Base-by-base conservation (phyloP, 2,888 invertebrate genomes). In the Zhuqinia jingwanae region DNA sequence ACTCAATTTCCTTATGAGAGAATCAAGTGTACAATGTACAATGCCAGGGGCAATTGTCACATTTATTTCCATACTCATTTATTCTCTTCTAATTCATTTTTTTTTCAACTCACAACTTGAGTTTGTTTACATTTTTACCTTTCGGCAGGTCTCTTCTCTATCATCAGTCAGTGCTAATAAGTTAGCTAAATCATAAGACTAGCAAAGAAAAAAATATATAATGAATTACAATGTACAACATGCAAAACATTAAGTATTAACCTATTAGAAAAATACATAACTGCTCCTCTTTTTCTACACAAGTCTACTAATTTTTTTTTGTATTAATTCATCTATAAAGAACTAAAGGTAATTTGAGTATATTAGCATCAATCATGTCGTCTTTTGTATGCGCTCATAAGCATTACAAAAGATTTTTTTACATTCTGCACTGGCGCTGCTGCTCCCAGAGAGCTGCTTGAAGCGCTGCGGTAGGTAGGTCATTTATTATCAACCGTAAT, bases 401-500 rank as follows among this genome's bases (percentile, higher is more conserved):
- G 25, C 65, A 42, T 36, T 36, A 36, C 36, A 36, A 6, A 65
- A 65, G 2, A 65, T 65, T 36, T 65, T 36, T 53, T 22, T 50
- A 22, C 20, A 22, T 30, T 79, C 8, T 63, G 60, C 27, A 15
- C 30, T 60, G 11, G n/a, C 58, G 25, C 25, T 58, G 58, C 22
- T 60, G 30, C 63, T 27, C 15, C 63, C 30, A 50, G 15, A 63
- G 15, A 27, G 20, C 3, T 27, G n/a, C n/a, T 56, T 36, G 30
- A 13, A 65, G 36, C 82, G 45, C 82, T 83, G 82, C 76, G 82
- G 82, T 83, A 70, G 70, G 70, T 70, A 83, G 82, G 82, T 76
- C 75, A 83, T 83, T 83, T 50, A 83, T 83, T 83, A 83, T 75
- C 53, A 45, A 22, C n/a, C 30, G 82, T 83, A 83, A 83, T 83